Evolutionary conservation across 1,140 invertebrate species (phyloP).

Genomic region (Himalopsyche phryganea): DNA sequence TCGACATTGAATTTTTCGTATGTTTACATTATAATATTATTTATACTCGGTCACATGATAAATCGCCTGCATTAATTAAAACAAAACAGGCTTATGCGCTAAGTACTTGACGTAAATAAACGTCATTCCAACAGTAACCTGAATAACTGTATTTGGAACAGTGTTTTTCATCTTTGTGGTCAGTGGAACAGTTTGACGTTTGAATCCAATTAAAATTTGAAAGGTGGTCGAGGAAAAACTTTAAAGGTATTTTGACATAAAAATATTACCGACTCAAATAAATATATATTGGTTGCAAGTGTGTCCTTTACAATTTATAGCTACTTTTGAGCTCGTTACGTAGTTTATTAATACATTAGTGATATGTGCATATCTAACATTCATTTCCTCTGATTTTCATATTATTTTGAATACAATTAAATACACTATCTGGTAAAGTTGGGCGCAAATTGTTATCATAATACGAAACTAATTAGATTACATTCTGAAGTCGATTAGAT

Average conservation of each 20-base stretch:
- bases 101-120: conserved; percentile 14
- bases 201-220: background rate
- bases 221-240: background rate
- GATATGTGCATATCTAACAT: too few species aligned
- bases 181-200: conserved; percentile 4
- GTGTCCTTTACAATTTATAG: background rate
- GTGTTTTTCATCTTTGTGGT: conserved; percentile 10
- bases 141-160: conserved; percentile 10
- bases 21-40: conserved; percentile 20
- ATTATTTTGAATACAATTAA: too few species aligned
- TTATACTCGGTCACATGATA: conserved; percentile 14
- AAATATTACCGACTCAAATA: background rate
- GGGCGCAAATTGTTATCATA: too few species aligned
- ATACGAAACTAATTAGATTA: too few species aligned
- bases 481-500: too few species aligned
- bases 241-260: background rate
- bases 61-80: conserved; percentile 1
- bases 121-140: conserved; percentile 6
- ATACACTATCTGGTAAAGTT: too few species aligned
- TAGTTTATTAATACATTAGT: too few species aligned
- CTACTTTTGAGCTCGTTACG: too few species aligned
- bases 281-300: background rate
- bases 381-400: too few species aligned
- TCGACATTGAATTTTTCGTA: background rate
- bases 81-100: background rate